Percentiles rank a stretch among this genome's conserved stretches.
These are phyloP conservation scores for Acronicta leporina DNA, from an alignment of 2,888 invertebrate genomes.

Conservation along the genomic window DNA sequence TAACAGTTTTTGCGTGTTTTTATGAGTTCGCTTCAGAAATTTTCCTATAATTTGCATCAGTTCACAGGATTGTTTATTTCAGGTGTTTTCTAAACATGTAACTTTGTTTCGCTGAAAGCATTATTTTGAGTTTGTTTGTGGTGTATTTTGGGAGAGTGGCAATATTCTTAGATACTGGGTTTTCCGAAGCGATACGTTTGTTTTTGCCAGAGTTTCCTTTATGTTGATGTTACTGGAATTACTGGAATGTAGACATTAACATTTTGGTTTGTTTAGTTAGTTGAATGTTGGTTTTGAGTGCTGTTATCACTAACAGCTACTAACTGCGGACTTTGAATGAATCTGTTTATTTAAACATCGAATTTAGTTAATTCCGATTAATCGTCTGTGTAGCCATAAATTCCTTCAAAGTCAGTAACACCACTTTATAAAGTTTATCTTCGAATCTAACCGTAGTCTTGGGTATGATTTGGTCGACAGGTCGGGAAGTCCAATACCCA, in stretches of 20 bases:
- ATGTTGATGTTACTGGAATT: conserved; percentile 35
- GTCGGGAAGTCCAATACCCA: conserved; percentile 97
- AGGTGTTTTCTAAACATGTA: conserved; percentile 59
- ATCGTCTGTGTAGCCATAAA: conserved; percentile 35
- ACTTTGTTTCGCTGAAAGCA: conserved; percentile 53
- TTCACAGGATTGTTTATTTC: conserved; percentile 54
- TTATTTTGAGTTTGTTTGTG: conserved; percentile 57
- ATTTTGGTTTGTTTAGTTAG: conserved; percentile 52
- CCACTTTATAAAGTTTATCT: conserved; percentile 41
- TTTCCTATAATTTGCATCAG: conserved; percentile 46
- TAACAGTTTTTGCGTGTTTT: conserved; percentile 54
- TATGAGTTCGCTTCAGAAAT: conserved; percentile 49
- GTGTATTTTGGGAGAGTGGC: conserved; percentile 61
- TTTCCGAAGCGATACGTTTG: conserved; percentile 51
- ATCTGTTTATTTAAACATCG: conserved; percentile 44
- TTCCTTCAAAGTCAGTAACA: conserved; percentile 80
- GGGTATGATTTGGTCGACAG: conserved; percentile 89
- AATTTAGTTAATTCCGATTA: neutral
- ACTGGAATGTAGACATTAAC: conserved; percentile 55
- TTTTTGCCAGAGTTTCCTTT: conserved; percentile 52
- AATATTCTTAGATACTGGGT: conserved; percentile 45
- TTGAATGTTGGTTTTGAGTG: conserved; percentile 72
- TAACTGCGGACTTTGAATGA: conserved; percentile 86
- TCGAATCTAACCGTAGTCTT: conserved; percentile 85
- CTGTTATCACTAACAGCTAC: conserved; percentile 89